phyloP scores from a whole-genome alignment of 2,888 invertebrate genomes.

The Chaetogeoica ovagalla region DNA sequence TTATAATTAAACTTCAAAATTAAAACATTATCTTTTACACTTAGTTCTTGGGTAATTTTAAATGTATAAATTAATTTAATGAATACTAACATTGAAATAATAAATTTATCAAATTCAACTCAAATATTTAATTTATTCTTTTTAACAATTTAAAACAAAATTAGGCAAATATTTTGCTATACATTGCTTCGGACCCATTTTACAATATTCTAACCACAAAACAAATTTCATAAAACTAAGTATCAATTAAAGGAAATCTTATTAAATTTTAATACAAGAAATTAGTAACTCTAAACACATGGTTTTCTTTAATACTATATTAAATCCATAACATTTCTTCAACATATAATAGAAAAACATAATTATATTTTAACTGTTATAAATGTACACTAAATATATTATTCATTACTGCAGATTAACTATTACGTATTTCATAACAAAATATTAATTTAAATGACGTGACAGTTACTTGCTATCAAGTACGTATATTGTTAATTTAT shows the following conservation, averaged over 20 bases:
- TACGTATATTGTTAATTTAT: not conserved
- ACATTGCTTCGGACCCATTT: not conserved
- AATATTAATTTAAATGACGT: not conserved
- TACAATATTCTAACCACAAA: not conserved
- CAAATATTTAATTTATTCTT: not conserved
- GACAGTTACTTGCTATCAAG: not conserved
- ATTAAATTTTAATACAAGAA: not conserved
- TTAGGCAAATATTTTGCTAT: not conserved
- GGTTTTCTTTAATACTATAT: not conserved
- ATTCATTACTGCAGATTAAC: too few species aligned
- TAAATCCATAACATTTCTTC: not conserved
- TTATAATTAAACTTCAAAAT: not conserved
- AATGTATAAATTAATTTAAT: not conserved
- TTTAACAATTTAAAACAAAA: not conserved
- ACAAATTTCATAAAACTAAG: not conserved
- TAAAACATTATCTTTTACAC: not conserved
- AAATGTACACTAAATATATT: not conserved
- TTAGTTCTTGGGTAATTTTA: slow-evolving; percentile 7
- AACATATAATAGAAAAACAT: slow-evolving; percentile 13
- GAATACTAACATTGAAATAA: not conserved
- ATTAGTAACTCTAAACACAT: slow-evolving; percentile 18
- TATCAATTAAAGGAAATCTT: not conserved
- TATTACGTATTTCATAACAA: not conserved
- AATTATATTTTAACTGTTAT: not conserved
- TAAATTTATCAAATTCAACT: not conserved